Percentiles rank a stretch among this genome's conserved stretches.
Evolutionary conservation across 1,140 invertebrate species (phyloP).

Genomic region (Brachionus sp.): DNA sequence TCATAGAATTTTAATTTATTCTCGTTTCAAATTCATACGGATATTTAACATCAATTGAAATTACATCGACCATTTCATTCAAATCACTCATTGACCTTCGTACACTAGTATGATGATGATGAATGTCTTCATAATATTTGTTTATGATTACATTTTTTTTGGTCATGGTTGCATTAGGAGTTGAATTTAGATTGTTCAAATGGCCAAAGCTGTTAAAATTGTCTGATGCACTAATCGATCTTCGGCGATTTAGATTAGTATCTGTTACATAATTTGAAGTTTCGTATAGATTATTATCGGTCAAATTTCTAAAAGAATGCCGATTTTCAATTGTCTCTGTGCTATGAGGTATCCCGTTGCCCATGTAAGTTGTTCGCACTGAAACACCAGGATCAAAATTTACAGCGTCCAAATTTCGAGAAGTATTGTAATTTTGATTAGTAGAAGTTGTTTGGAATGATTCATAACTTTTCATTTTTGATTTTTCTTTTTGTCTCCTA

Average conservation of each 20-base stretch:
- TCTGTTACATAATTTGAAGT: not conserved
- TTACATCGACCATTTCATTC: constrained; percentile 25
- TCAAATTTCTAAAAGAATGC: constrained; percentile 7
- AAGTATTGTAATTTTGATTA: not conserved
- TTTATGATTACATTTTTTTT: not conserved
- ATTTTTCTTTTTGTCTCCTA: constrained; percentile 12
- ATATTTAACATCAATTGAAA: constrained; percentile 31
- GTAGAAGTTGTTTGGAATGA: not conserved
- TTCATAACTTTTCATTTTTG: not conserved
- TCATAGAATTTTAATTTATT: not conserved
- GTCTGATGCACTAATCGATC: not conserved
- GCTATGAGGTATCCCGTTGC: not conserved
- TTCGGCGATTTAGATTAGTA: not conserved
- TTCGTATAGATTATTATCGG: constrained; percentile 3
- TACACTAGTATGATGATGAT: not conserved
- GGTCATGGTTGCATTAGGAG: not conserved
- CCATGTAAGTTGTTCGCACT: not conserved
- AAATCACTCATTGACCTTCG: constrained; percentile 12
- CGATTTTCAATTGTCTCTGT: not conserved
- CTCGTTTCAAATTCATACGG: constrained; percentile 1
- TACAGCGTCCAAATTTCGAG: not conserved
- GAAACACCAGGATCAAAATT: not conserved
- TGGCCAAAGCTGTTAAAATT: not conserved
- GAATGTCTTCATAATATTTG: constrained; percentile 19
- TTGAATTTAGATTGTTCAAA: not conserved